Base-by-base conservation (phyloP, 37 sponge, comb jelly and placozoan species). In the Lycopodina hypogea region DNA sequence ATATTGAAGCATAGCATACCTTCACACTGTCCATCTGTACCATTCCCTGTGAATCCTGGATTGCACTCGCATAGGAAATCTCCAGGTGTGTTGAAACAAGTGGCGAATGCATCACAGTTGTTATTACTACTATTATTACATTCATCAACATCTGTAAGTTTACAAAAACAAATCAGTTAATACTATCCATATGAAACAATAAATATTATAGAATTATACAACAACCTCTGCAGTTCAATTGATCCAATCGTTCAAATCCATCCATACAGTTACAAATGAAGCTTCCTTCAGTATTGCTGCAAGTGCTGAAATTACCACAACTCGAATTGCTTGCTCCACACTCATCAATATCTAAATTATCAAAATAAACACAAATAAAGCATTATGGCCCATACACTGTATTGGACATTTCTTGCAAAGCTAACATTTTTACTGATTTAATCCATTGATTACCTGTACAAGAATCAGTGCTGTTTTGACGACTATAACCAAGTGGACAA, bases 41-140 rank as follows among this genome's bases (percentile, higher is more conserved):
- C 76, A 71, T 77, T 39, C 26, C 78, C 72, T 22, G 63, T 72
- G 42, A 63, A 85, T 21, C 86, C 86, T 51, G 79, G 41, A 22
- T 35, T 64, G 60, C 86, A 85, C 4, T 55, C 35, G 45, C 86
- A 85, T 0, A 18, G 1, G 64, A 71, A 85, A 40, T 74, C 62
- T 18, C 86, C 86, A 58, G 26, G 29, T 35, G 73, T 85, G 65
- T 85, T 73, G 28, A 21, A 39, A 73, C 86, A 85, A 23, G 32
- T 40, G 19, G 72, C 79, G 34, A 71, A 42, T 28, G 2, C 32
- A 80, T 55, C 35, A 19, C 86, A 73, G 11, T 48, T 55, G 61
- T 60, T 33, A 12, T 4, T 19, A 8, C 17, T n/a, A 48, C 12
- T 11, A 19, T 19, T 41, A 19, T 28, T 37, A 19, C 86, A 85